Percentiles rank a stretch among this genome's conserved stretches.
Evolutionary conservation across 2,113 vertebrate species (phyloP).

Genomic region (Myxocyprinus asiaticus): DNA sequence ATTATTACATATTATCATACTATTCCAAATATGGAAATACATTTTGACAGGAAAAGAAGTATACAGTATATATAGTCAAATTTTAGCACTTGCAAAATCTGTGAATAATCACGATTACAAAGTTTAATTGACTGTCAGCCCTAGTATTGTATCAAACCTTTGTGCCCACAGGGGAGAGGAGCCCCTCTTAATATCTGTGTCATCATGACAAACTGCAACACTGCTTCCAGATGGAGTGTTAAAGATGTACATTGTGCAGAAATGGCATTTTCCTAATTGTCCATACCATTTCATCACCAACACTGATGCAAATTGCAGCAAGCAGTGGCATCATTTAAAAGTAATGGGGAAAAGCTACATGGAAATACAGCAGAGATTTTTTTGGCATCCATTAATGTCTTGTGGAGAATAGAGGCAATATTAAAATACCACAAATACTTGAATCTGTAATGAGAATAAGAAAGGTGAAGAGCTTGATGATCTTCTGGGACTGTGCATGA

Average conservation of each 20-base stretch:
- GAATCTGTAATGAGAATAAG: neutral
- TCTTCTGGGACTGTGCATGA: no score
- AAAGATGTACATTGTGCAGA: slow-evolving; percentile 1
- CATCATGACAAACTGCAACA: slow-evolving; percentile 13
- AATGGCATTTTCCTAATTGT: slow-evolving; percentile 28
- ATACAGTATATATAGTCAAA: no score
- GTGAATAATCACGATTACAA: no score
- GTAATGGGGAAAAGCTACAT: neutral
- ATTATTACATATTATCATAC: no score
- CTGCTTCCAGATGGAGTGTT: slow-evolving; percentile 10
- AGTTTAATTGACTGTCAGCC: no score
- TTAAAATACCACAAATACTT: slow-evolving; percentile 9
- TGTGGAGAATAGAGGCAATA: slow-evolving; percentile 3
- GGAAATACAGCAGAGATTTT: slow-evolving; percentile 7
- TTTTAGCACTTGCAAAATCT: no score
- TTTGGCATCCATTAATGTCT: neutral
- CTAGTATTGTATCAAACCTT: neutral
- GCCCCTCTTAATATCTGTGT: neutral
- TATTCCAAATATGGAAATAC: no score
- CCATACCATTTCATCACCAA: slow-evolving; percentile 29
- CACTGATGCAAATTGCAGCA: slow-evolving; percentile 8
- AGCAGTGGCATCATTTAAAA: slow-evolving; percentile 7
- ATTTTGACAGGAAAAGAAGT: no score
- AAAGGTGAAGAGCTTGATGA: no score
- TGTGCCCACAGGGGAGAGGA: neutral